A percentile compares a stretch with the other conserved stretches of the same genome.
phyloP scores from a whole-genome alignment of 2,113 vertebrate genomes.

The Carettochelys insculpta region DNA sequence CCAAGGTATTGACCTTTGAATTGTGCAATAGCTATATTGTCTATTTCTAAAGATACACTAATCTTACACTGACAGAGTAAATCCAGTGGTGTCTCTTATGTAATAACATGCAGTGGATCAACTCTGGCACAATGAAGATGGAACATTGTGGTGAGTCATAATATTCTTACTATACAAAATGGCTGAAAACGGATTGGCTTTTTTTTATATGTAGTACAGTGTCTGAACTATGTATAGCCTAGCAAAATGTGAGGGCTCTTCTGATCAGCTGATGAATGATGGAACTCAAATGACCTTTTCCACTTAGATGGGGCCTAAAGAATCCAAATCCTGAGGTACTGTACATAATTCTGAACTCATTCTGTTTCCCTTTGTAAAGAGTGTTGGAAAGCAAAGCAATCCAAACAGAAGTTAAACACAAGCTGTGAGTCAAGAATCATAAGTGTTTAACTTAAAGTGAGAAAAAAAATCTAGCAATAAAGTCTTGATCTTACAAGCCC shows the following conservation, averaged over 20 bases:
- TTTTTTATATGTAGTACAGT: not conserved
- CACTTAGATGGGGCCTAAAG: not conserved
- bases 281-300: not conserved
- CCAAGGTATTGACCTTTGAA: not conserved
- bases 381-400: not conserved
- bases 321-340: not conserved
- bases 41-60: not conserved
- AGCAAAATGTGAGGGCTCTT: rapidly evolving
- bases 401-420: not conserved
- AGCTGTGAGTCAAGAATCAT: not conserved
- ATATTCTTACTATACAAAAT: not conserved
- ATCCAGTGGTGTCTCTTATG: not conserved
- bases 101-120: not conserved
- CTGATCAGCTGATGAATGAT: rapidly evolving
- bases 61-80: not conserved
- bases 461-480: not conserved
- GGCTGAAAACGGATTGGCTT: not conserved
- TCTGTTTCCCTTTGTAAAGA: not conserved
- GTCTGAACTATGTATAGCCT: not conserved
- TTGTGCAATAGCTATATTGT: not conserved
- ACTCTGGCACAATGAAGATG: not conserved
- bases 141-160: not conserved
- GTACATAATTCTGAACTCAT: not conserved
- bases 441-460: not conserved
- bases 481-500: not conserved